Conservation (phyloP, 2,797 vertebrate species). For the Streptopelia turtur region DNA sequence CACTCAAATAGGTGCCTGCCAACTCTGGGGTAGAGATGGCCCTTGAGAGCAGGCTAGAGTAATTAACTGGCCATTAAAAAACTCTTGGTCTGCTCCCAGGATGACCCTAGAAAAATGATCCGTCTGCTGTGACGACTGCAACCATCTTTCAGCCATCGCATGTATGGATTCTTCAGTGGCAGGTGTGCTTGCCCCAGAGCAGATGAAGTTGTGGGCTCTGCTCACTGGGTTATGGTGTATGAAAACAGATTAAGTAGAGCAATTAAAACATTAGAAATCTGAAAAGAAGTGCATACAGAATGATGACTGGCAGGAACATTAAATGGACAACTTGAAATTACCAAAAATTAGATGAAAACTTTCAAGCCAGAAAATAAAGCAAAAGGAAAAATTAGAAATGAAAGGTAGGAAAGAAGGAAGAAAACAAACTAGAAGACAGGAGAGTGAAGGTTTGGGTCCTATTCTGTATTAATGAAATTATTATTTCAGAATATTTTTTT, state of each 20-base stretch:
- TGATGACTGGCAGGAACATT: not conserved
- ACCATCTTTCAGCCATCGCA: not conserved
- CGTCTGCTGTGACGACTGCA: not conserved
- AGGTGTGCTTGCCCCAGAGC: not conserved
- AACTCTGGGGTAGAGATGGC: not conserved
- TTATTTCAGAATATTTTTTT: not conserved
- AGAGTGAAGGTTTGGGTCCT: not conserved
- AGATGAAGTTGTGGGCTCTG: not conserved
- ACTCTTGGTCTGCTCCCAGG: not conserved
- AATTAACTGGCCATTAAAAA: not conserved
- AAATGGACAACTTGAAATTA: not conserved
- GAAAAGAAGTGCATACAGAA: not conserved
- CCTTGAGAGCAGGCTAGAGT: not conserved
- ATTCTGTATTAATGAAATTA: not conserved
- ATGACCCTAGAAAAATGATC: not conserved
- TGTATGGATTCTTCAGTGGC: not conserved
- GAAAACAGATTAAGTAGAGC: not conserved
- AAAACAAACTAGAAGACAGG: not conserved
- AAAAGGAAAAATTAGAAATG: not conserved
- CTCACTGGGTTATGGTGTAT: fast-evolving
- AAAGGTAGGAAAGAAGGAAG: not conserved
- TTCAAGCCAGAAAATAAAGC: not conserved
- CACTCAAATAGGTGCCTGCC: not conserved
- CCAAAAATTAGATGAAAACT: not conserved
- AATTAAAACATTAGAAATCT: not conserved